Evolutionary conservation across 92 coral and sea anemone species (phyloP).

Genomic region (Epizoanthus illoricatus): DNA sequence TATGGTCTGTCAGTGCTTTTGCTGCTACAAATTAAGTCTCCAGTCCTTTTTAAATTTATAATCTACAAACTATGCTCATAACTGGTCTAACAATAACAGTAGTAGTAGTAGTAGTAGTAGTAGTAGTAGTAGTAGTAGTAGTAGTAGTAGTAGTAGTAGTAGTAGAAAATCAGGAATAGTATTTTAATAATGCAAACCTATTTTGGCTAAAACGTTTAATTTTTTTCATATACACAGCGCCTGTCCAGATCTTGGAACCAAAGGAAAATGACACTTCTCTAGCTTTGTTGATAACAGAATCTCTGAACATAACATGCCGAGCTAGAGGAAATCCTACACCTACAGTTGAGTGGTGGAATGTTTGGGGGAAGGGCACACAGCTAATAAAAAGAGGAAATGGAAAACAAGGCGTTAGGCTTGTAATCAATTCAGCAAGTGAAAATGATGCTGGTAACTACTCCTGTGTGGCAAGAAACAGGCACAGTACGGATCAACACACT

Average conservation of each 20-base stretch:
- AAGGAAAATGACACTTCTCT: not conserved
- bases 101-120: no score
- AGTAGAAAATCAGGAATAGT: no score
- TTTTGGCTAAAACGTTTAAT: no score
- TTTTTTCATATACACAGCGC: not conserved
- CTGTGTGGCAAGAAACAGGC: constrained; percentile 69
- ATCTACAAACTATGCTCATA: no score
- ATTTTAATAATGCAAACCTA: no score
- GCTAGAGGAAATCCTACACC: constrained; percentile 77
- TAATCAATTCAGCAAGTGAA: constrained; percentile 28
- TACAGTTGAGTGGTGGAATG: constrained; percentile 56
- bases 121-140: no score
- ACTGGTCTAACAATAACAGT: no score
- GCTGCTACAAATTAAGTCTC: no score
- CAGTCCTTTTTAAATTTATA: no score
- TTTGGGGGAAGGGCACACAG: constrained; percentile 11
- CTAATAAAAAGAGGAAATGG: constrained; percentile 20
- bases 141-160: no score
- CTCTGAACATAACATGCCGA: constrained; percentile 52
- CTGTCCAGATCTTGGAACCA: not conserved
- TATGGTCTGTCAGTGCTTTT: no score
- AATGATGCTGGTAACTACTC: constrained; percentile 55
- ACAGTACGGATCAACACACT: constrained; percentile 10
- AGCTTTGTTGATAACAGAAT: not conserved
- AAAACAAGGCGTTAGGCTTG: constrained; percentile 29